Evolutionary conservation across 2,888 invertebrate species (phyloP).

Genomic region (Alloscopus bannaensis): DNA sequence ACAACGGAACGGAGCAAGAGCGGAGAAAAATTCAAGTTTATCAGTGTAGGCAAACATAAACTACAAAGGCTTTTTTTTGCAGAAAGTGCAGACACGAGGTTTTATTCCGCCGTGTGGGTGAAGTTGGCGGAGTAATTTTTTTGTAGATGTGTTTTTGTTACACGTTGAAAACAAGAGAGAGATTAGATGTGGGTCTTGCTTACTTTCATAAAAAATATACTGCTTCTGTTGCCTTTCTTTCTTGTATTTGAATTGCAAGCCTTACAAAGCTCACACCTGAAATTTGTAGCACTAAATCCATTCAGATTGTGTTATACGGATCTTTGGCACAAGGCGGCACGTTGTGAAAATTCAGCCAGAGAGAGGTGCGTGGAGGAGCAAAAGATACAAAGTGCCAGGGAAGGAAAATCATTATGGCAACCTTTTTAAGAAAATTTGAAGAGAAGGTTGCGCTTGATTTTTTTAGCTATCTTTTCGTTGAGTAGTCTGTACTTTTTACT

Average conservation of each 20-base stretch:
- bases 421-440: background rate
- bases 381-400: background rate
- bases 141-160: background rate
- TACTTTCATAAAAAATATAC: too few relatives aligned
- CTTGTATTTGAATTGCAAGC: too few relatives aligned
- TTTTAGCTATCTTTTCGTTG: background rate
- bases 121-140: background rate
- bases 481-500: background rate
- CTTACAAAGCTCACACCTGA: too few relatives aligned
- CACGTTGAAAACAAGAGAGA: background rate
- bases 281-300: too few relatives aligned
- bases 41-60: too few relatives aligned
- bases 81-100: background rate
- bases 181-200: too few relatives aligned
- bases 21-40: too few relatives aligned
- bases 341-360: too few relatives aligned
- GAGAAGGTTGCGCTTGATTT: background rate
- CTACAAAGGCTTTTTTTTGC: background rate
- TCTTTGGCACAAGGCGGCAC: too few relatives aligned
- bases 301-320: too few relatives aligned
- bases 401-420: background rate
- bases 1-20: conserved; percentile 24
- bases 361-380: background rate
- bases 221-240: too few relatives aligned
- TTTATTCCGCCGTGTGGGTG: background rate